Evolutionary conservation across 2,797 vertebrate genomes (phyloP), one percentile per base, ranked within the genome.

Genomic region (Macropus fuliginosus): DNA sequence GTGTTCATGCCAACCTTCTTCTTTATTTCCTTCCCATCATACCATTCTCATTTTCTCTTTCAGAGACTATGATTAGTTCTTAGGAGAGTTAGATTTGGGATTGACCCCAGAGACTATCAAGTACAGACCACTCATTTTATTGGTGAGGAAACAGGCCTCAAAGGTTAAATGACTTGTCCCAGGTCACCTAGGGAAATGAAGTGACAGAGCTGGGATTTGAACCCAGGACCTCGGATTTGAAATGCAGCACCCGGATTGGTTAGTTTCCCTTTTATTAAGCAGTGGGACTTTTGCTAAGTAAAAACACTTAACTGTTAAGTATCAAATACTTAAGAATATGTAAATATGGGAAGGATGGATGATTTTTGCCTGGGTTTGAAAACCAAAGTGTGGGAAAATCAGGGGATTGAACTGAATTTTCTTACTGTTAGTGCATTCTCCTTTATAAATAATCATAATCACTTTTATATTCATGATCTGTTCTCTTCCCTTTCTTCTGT

Each of bases 121-220:
- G 5, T 81, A 18, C n/a, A 81, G 29, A 28, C 5, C 12, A 29
- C 34, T 13, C 34, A 54, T 81, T 91, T 56, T 59, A 31, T 27
- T 27, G 8, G 10, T 8, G 21, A 31, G 21, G 0, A 40, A 59
- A 50, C 16, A 50, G 59, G 81, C 91, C n/a, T 46, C 66, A 29
- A 54, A 92, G 1, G 46, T 40, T 59, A 40, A 54, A 3, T 0
- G 4, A 3, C 55, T 40, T 29, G 1, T 29, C 10, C 1, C 31
- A 59, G 81, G 12, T 46, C 66, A n/a, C 34, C 14, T 0, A 0
- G 56, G 29, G 4, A 34, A 0, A 6, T 18, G 14, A 66, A n/a
- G 5, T 29, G 12, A 24, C 24, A 21, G 16, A 9, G 10, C 1
- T 0, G 21, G 56, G 66, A 81, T 56, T 87, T 21, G 40, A 87